A percentile compares a stretch with the other conserved stretches of the same genome.
Evolutionary conservation across 2,888 invertebrate species (phyloP).

Genomic region (Bombylius discolor): DNA sequence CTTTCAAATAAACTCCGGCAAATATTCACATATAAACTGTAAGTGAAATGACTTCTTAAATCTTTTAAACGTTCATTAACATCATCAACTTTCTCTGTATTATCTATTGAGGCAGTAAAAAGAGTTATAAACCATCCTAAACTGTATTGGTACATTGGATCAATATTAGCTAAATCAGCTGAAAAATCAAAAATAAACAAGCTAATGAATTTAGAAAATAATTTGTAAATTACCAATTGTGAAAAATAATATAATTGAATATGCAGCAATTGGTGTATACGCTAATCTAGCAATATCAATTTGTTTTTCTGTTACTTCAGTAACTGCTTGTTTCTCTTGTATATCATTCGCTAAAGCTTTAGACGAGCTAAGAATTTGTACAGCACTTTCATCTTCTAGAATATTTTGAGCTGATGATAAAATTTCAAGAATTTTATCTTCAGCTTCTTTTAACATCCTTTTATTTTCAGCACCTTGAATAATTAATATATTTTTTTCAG

Average conservation of each 20-base stretch:
- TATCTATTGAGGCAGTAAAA: conserved; percentile 74
- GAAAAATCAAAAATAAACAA: conserved; percentile 17
- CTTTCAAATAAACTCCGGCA: conserved; percentile 90
- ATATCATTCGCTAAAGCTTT: conserved; percentile 85
- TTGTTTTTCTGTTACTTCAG: conserved; percentile 78
- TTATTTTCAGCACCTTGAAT: conserved; percentile 78
- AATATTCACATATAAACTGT: conserved; percentile 78
- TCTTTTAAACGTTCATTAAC: conserved; percentile 59
- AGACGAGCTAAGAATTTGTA: conserved; percentile 76
- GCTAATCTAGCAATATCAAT: conserved; percentile 74
- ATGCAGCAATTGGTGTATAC: conserved; percentile 81
- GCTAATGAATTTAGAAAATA: background rate
- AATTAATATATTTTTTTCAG: conserved; percentile 77
- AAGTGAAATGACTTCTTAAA: conserved; percentile 70
- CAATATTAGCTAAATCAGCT: conserved; percentile 80
- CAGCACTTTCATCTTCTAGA: conserved; percentile 85
- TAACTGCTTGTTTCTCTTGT: conserved; percentile 75
- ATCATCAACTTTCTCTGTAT: conserved; percentile 72
- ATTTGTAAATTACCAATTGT: conserved; percentile 50
- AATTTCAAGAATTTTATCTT: conserved; percentile 77
- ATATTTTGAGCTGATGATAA: conserved; percentile 62
- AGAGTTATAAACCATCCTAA: conserved; percentile 86
- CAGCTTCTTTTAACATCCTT: conserved; percentile 71
- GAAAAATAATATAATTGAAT: conserved; percentile 84
- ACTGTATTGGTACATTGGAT: conserved; percentile 97